Base-by-base conservation (phyloP, 2,113 vertebrate genomes). In the Sapajus apella region DNA sequence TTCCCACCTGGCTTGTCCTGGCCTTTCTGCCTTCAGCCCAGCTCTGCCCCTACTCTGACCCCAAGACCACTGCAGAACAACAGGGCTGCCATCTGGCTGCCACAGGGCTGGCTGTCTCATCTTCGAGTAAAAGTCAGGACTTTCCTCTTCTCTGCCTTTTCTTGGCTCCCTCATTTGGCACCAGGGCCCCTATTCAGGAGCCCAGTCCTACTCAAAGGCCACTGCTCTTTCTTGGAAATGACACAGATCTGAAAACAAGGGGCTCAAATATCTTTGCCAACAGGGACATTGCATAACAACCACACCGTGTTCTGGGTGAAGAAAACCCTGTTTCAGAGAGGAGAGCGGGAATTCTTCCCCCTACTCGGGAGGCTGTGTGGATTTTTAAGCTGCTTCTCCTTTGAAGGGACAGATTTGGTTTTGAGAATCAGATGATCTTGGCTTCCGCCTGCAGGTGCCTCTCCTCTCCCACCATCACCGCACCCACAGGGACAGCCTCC, bases 211-310 rank as follows among this genome's bases (percentile, higher is more conserved):
- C 77, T 83, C 90, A 97, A 96, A 97, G 87, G 92, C 94, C 95
- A 90, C 2, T 0, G 43, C 73, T 96, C 77, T 55, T 97, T 98
- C 98, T 97, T 94, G 89, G 98, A 98, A 98, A 89, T 27, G 43
- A n/a, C 68, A 80, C 16, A 32, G 37, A 23, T 37, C 72, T 92
- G 90, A 90, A 97, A 95, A 98, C 98, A 97, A 98, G 96, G 80
- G 85, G 27, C 85, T 95, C 97, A 94, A 76, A 91, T 93, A 93
- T 32, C 45, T 91, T 66, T 93, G 94, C 97, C 97, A 93, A 70
- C 35, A 50, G 61, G 82, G 82, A 91, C 83, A 17, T 97, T 97
- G 91, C 88, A 20, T 68, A 98, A 98, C 0, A 12, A 40, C 35
- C 30, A 64, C 17, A 11, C 52, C 0, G 0, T n/a, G 88, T 94